Conservation (phyloP, 2,113 vertebrate genomes). For the Spea bombifrons region DNA sequence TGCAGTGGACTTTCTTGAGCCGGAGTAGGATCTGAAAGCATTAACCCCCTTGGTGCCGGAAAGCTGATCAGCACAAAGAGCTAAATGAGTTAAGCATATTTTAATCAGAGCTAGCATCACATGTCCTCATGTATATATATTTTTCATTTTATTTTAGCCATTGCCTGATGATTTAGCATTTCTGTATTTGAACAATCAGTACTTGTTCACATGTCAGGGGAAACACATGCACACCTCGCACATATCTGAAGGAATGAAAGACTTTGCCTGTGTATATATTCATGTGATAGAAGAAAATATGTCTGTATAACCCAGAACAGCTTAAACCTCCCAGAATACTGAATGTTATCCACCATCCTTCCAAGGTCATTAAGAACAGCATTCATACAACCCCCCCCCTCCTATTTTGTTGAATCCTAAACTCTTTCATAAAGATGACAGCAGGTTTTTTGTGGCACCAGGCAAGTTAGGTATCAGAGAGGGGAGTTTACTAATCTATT, state of each 20-base stretch:
- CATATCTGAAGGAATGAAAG: background rate
- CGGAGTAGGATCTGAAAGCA: background rate
- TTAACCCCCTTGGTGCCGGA: no score
- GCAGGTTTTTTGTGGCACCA: constrained; percentile 29
- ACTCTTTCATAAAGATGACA: constrained; percentile 34
- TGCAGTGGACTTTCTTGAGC: no score
- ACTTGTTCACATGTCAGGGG: constrained; percentile 3
- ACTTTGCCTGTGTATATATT: background rate
- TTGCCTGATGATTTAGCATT: background rate
- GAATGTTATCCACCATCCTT: background rate
- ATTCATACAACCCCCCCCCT: background rate
- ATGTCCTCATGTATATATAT: background rate
- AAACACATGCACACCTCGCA: background rate
- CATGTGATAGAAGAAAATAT: constrained; percentile 2
- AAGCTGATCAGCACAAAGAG: no score
- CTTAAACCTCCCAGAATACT: background rate
- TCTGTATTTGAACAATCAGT: constrained; percentile 28
- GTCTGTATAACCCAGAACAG: background rate
- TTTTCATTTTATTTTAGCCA: background rate
- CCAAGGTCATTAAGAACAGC: constrained; percentile 32
- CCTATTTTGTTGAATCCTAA: constrained; percentile 12
- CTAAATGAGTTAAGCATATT: background rate
- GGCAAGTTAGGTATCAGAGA: constrained; percentile 44
- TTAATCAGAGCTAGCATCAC: background rate
- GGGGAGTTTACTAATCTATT: constrained; percentile 46